Evolutionary conservation across 2,888 invertebrate species (phyloP), one percentile per base, ranked within the genome.

Genomic region (Lithophane socia): DNA sequence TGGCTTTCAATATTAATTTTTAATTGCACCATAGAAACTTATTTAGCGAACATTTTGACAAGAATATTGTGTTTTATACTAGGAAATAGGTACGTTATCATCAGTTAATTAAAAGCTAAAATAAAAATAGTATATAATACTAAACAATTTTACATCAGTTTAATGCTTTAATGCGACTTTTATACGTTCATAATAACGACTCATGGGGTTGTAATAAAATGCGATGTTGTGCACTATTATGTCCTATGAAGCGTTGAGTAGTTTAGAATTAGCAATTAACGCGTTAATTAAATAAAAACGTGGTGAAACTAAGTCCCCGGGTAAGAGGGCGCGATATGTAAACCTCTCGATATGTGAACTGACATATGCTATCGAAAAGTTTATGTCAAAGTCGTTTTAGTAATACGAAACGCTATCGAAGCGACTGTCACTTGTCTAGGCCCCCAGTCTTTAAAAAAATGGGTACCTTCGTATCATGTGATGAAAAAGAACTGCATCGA

Each of bases 101-200:
- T 44, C 10, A n/a, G 37, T 7, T 42, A 21, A 56, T 76, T 60
- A 61, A 54, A 61, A 67, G 8, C 29, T 21, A 58, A 77, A 49
- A 37, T 37, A 37, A 63, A 1, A 52, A 77, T 21, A 56, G 29
- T 10, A 44, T 12, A 37, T 37, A 21, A 29, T 21, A 37, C 8
- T 24, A 8, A 18, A 47, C 37, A 56, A 68, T 18, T 85, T 56
- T 29, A 42, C 49, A 52, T 18, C 49, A 65, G 12, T 75, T 64
- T 81, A 72, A 85, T 75, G 56, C 18, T 49, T 24, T 81, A 63
- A 75, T 60, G 47, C 9, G n/a, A 67, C 16, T 70, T 71, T 80
- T 67, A 56, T 60, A 9, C 49, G 42, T 56, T 56, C 47, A 37
- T 82, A 61, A 75, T 56, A 67, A 63, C 37, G 13, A 24, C 85